Evolutionary conservation across 2,888 invertebrate species (phyloP), one percentile per base, ranked within the genome.

Genomic region (Bhutanitis thaidina): DNA sequence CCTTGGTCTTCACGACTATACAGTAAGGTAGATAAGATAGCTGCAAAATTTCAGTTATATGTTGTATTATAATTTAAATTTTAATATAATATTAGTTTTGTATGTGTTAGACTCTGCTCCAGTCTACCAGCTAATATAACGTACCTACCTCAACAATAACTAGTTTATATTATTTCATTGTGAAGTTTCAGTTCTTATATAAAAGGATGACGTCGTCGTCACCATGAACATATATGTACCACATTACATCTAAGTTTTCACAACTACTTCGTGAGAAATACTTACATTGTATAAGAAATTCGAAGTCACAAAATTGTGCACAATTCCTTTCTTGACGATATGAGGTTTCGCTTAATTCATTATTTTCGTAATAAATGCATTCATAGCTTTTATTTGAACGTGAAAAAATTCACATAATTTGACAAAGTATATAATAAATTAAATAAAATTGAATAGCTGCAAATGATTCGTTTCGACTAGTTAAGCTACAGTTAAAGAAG

Each of bases 301-400:
- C 83, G 81, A 77, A 77, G 67, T 76, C 78, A 77, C 78, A 69
- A 66, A 69, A 77, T 72, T 74, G 79, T 78, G 81, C 71, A 84
- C 85, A 88, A 88, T 88, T 88, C 87, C 88, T 83, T 75, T 74
- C 71, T 67, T 70, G 67, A 70, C 71, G 69, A 61, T 59, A 62
- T 61, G 66, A 77, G 70, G 71, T 77, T 71, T 57, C 58, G 45
- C 56, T 59, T 62, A 61, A 49, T 55, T 49, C 5, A 49, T 50
- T 54, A 63, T 67, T 65, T 64, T 32, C 12, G 32, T 67, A 74
- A 71, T 74, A 75, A 75, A 76, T 77, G 74, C 74, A 69, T 69
- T 60, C 50, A 55, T 56, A 37, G 48, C 43, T 29, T 29, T 3
- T n/a, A 38, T 38, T 25, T 7, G 16, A 25, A 12, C 16, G n/a